Base-by-base conservation (phyloP, 2,797 vertebrate genomes). In the Scomberomorus guttatus region DNA sequence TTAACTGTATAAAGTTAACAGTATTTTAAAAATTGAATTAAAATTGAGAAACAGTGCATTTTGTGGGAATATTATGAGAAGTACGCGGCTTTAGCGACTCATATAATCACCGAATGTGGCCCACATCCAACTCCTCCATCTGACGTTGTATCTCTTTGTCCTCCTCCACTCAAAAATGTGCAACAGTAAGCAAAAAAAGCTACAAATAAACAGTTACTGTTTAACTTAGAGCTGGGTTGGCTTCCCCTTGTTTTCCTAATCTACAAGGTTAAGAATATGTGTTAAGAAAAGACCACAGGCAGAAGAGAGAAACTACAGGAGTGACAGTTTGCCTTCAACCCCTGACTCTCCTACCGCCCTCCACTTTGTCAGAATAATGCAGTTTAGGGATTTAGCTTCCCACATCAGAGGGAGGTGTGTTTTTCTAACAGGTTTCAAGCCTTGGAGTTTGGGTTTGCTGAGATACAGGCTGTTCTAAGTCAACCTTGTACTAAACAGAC, bases 401-500 rank as follows among this genome's bases (percentile, higher is more conserved):
- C 34, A n/a, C 22, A 52, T 27, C 25, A 66, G 24, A 48, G 8
- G 52, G 51, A 51, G 27, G 15, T 59, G 69, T 48, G 24, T 29
- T 54, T 64, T 62, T 63, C 14, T 55, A 8, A 46, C 17, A 59
- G 48, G 44, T 58, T 75, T 66, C 32, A 64, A 37, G 59, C 12
- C 58, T 50, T 37, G 6, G 6, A 9, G 17, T 55, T 55, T 27
- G 15, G n/a, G 22, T 29, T 75, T 73, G 62, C 46, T 57, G 50
- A 64, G 34, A 51, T 34, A 15, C 56, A 68, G 44, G 14, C 72
- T 51, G 52, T 29, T 61, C 42, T 68, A 79, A 75, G 18, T 77
- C 73, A 70, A 24, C 55, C 24, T n/a, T 22, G 25, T 50, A 24
- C 34, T 63, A n/a, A 85, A 74, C 69, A 74, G 55, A 73, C 37